A percentile compares a stretch with the other conserved stretches of the same genome.
These are phyloP conservation scores for Brachypalpus laphriformis DNA, from an alignment of 2,888 invertebrate genomes.

Conservation along the genomic window DNA sequence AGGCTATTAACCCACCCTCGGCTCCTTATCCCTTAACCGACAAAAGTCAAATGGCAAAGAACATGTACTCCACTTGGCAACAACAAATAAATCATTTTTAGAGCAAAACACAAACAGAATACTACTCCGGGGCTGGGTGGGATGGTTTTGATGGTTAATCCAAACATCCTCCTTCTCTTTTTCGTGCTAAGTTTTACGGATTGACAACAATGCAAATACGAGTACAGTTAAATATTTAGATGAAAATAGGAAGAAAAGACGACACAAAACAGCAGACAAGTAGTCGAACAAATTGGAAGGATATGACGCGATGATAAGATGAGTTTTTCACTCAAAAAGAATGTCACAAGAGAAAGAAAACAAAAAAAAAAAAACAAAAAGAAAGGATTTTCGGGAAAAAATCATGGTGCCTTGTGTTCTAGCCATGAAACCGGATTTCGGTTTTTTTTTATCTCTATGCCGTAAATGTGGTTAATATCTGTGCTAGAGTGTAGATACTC, in stretches of 20 bases:
- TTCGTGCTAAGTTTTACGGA: slow-evolving; percentile 49
- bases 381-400: slow-evolving; percentile 17
- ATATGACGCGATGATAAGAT: slow-evolving; percentile 68
- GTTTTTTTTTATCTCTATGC: background rate
- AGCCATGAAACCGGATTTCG: slow-evolving; percentile 11
- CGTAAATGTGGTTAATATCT: slow-evolving; percentile 33
- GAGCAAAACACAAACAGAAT: slow-evolving; percentile 49
- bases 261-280: slow-evolving; percentile 62
- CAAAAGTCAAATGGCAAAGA: slow-evolving; percentile 62
- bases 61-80: slow-evolving; percentile 62
- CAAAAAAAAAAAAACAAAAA: background rate
- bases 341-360: slow-evolving; percentile 8
- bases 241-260: slow-evolving; percentile 63
- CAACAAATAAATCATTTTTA: slow-evolving; percentile 69
- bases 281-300: slow-evolving; percentile 72
- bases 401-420: slow-evolving; percentile 44
- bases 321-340: slow-evolving; percentile 53
- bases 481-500: slow-evolving; percentile 7
- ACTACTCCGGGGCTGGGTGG: background rate
- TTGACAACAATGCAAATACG: slow-evolving; percentile 69
- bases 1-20: slow-evolving; percentile 12
- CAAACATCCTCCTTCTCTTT: slow-evolving; percentile 10
- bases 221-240: slow-evolving; percentile 63
- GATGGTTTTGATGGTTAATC: slow-evolving; percentile 21
- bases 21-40: slow-evolving; percentile 25